Conservation (phyloP, 2,888 invertebrate genomes). For the Lysandra bellargus region DNA sequence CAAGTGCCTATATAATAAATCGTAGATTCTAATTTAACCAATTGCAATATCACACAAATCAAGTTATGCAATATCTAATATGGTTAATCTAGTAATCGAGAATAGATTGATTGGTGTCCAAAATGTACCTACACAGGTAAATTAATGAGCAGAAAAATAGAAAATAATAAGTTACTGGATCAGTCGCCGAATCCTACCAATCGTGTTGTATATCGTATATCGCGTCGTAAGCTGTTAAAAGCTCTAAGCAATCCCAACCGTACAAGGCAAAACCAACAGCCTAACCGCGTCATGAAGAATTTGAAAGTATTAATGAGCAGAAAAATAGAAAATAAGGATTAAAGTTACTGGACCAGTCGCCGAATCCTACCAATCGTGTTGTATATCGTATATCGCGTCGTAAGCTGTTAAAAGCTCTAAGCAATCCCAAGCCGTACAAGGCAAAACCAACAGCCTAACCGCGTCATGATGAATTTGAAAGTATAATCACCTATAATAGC, state of each 20-base stretch:
- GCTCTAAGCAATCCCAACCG: too few relatives aligned
- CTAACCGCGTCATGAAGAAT: conserved; percentile 38
- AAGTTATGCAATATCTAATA: not conserved
- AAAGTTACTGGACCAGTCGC: not conserved
- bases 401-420: conserved; percentile 29
- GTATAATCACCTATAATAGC: conserved; percentile 34
- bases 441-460: conserved; percentile 36
- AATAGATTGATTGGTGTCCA: too few relatives aligned
- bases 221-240: too few relatives aligned
- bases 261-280: conserved; percentile 28
- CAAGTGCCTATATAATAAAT: not conserved
- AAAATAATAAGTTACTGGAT: too few relatives aligned
- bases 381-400: conserved; percentile 27
- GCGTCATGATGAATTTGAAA: conserved; percentile 41
- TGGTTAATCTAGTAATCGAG: too few relatives aligned
- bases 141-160: not conserved
- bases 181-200: too few relatives aligned
- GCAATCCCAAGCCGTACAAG: conserved; percentile 38
- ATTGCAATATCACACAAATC: not conserved
- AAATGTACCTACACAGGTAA: too few relatives aligned
- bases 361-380: not conserved
- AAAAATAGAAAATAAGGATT: not conserved
- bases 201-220: not conserved
- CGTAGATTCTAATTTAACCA: not conserved
- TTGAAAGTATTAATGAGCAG: conserved; percentile 36